phyloP scores from a whole-genome alignment of 1,140 invertebrate genomes.

The Platorchestia sp. region DNA sequence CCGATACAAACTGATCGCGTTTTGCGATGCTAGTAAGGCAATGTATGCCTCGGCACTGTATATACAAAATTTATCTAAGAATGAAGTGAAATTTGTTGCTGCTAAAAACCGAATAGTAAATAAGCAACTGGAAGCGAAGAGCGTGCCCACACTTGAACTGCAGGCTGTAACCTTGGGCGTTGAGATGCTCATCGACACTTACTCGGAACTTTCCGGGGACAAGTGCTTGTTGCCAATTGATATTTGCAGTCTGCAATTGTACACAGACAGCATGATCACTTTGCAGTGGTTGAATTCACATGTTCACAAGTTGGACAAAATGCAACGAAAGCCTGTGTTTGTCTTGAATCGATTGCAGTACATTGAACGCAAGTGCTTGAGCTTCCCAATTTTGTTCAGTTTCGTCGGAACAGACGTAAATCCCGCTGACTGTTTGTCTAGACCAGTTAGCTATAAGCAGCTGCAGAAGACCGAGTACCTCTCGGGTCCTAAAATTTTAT shows the following conservation, averaged over 20 bases:
- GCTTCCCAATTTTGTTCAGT: background rate
- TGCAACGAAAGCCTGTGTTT: background rate
- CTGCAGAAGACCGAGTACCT: background rate
- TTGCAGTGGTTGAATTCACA: background rate
- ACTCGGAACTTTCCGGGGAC: background rate
- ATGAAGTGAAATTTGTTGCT: slow-evolving; percentile 24
- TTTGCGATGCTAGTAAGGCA: background rate
- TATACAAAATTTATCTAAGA: background rate
- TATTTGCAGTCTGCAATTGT: too few relatives aligned
- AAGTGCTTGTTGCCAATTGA: background rate
- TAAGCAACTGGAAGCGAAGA: background rate
- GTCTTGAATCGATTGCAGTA: background rate
- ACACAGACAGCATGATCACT: background rate
- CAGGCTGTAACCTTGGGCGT: background rate
- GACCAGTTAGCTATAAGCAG: background rate
- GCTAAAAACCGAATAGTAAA: background rate
- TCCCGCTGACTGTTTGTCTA: background rate
- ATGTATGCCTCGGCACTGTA: background rate
- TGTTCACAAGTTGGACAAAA: background rate
- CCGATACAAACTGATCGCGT: background rate
- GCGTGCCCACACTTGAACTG: background rate
- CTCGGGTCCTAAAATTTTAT: background rate
- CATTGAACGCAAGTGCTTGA: background rate
- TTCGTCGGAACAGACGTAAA: background rate
- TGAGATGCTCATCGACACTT: background rate